phyloP scores from a whole-genome alignment of 2,888 invertebrate genomes.

The Papilio elwesi region DNA sequence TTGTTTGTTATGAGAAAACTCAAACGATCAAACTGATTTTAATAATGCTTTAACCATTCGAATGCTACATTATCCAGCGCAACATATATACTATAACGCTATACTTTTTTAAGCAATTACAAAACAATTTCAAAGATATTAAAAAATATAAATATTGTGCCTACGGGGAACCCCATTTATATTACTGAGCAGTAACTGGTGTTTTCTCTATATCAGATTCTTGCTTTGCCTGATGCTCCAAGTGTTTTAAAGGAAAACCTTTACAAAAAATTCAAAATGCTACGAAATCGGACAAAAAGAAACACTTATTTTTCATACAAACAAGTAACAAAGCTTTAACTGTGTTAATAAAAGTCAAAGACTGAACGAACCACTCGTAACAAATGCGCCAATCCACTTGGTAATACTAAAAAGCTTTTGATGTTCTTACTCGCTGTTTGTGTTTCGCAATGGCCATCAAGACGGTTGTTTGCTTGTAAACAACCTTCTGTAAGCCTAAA shows the following conservation, averaged over 20 bases:
- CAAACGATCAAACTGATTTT: neutral
- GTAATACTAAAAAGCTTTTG: conserved; percentile 29
- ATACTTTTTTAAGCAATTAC: too few relatives aligned
- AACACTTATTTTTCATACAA: neutral
- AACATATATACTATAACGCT: too few relatives aligned
- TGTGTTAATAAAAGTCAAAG: neutral
- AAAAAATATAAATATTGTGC: too few relatives aligned
- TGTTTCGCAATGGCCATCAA: conserved; percentile 20
- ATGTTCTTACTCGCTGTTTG: conserved; percentile 12
- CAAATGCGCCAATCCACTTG: conserved; percentile 18
- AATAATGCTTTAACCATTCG: too few relatives aligned
- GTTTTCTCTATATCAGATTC: neutral
- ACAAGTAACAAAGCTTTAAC: neutral
- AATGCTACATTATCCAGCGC: too few relatives aligned
- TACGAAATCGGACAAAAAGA: neutral
- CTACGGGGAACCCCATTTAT: too few relatives aligned
- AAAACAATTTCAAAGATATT: too few relatives aligned
- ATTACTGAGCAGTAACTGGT: neutral
- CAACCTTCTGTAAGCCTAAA: neutral
- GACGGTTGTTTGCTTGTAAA: conserved; percentile 22
- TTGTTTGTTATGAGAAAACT: neutral
- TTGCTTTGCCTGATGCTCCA: neutral
- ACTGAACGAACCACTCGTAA: neutral
- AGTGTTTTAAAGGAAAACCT: neutral
- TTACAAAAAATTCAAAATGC: neutral